Percentiles rank a stretch among this genome's conserved stretches.
These are phyloP conservation scores for Hemaris fuciformis DNA, from an alignment of 2,888 invertebrate genomes.

Conservation along the genomic window DNA sequence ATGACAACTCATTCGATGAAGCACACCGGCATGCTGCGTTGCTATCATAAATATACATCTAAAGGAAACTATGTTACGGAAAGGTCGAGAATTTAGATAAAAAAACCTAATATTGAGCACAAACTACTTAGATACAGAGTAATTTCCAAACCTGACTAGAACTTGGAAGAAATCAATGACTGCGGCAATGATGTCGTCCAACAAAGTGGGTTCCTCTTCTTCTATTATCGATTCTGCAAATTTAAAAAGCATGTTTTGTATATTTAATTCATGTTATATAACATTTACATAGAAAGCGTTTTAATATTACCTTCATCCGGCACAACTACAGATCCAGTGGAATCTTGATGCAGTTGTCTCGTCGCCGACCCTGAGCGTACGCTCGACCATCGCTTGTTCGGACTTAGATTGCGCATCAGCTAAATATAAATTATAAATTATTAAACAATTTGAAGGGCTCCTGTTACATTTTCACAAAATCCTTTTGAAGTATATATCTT, in stretches of 20 bases:
- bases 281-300: background rate
- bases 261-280: background rate
- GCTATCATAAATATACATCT: too few species aligned
- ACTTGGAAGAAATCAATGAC: slow-evolving; percentile 73
- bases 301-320: slow-evolving; percentile 60
- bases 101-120: too few species aligned
- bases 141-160: slow-evolving; percentile 57
- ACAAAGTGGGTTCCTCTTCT: slow-evolving; percentile 49
- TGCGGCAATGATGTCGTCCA: slow-evolving; percentile 67
- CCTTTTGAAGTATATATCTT: background rate
- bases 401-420: slow-evolving; percentile 83
- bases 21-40: too few species aligned
- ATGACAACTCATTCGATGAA: too few species aligned
- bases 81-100: too few species aligned
- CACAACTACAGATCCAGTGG: slow-evolving; percentile 82
- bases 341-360: slow-evolving; percentile 75
- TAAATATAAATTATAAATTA: slow-evolving; percentile 38
- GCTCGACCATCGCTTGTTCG: slow-evolving; percentile 66
- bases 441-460: slow-evolving; percentile 7
- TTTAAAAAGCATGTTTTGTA: background rate
- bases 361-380: slow-evolving; percentile 44
- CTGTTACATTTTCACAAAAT: background rate
- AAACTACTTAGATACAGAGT: too few species aligned
- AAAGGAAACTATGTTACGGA: too few species aligned
- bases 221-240: slow-evolving; percentile 54